A percentile compares a stretch with the other conserved stretches of the same genome.
Conservation (phyloP, 2,113 vertebrate species). For the Cyanoramphus novaezelandiae region DNA sequence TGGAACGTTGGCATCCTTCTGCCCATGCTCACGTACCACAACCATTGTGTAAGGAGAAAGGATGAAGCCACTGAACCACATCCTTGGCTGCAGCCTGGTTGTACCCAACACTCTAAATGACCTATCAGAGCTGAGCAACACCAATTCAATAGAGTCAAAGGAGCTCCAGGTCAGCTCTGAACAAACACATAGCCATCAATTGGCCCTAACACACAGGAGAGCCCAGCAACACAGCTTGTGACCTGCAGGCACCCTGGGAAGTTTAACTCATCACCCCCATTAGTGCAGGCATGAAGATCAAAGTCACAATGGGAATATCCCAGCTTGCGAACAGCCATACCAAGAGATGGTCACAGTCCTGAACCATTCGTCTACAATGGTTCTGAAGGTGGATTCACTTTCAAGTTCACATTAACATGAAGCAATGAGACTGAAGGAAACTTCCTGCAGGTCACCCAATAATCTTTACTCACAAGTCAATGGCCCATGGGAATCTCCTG, state of each 20-base stretch:
- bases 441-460: neutral
- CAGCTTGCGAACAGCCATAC: neutral
- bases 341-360: neutral
- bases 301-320: neutral
- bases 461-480: neutral
- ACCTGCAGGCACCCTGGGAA: neutral
- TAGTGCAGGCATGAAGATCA: neutral
- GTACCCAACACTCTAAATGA: fast-evolving
- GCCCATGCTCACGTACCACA: neutral
- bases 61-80: fast-evolving
- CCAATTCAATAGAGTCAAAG: fast-evolving
- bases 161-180: neutral
- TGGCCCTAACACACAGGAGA: neutral
- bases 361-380: neutral
- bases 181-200: neutral
- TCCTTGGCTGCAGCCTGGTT: neutral
- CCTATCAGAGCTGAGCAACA: fast-evolving
- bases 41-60: neutral
- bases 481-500: fast-evolving
- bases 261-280: neutral
- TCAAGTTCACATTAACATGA: neutral
- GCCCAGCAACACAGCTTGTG: neutral
- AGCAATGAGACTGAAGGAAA: neutral
- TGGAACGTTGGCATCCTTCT: neutral
- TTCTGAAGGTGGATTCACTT: neutral